Evolutionary conservation across 2,888 invertebrate genomes (phyloP), one percentile per base, ranked within the genome.

Genomic region (Rhamphomyia laevipes): DNA sequence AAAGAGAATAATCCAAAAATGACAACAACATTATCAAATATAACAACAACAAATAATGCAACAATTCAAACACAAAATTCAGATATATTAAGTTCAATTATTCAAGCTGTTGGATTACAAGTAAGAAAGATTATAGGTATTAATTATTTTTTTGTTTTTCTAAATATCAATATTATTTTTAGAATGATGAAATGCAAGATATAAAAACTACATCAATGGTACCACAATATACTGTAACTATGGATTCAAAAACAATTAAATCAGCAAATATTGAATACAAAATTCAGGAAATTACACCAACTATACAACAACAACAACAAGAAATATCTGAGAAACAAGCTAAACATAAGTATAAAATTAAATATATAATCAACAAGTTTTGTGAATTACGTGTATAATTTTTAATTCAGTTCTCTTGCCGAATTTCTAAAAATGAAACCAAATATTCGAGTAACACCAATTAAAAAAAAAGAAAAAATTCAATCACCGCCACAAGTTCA

Each of bases 221-320:
- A 16, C 67, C 67, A 31, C 73, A 70, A 58, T 73, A 70, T 56
- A 69, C 70, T 12, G 64, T 71, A 23, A 69, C 67, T 11, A 50
- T 70, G 37, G 70, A 70, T 52, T 68, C 62, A 16, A 56, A 55
- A 47, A 55, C 57, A n/a, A 45, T 58, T 18, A 61, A 60, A 51
- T 54, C 60, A 45, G 60, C 61, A 57, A 64, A 61, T 49, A 52
- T 62, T 30, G 62, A 70, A 58, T 68, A 61, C 47, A 62, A 61
- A 56, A 57, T 62, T 27, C 58, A 61, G 47, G 58, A 56, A 48
- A 47, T 51, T 6, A 46, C 55, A 17, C 46, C 49, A 11, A 43
- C 49, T 11, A 48, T 41, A 10, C 56, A 51, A 12, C 50, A 46
- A 4, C 55, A 43, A 13, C 53, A 57, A 7, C 49, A 53, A 4